Evolutionary conservation across 2,888 invertebrate species (phyloP).

Genomic region (Aquatica leii): DNA sequence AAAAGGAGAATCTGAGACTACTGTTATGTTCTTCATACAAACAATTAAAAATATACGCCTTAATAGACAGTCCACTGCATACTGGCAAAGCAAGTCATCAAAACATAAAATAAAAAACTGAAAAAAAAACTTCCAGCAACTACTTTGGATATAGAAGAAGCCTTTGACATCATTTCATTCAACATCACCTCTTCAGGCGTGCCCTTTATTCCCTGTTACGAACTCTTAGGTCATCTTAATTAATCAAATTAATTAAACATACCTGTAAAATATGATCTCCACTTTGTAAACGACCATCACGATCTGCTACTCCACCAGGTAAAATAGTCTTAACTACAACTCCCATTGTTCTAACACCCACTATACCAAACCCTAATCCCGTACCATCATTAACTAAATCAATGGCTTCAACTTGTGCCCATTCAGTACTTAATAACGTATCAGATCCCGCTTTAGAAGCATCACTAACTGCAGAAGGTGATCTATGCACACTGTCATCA

Average conservation of each 20-base stretch:
- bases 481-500: slow-evolving; percentile 62
- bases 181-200: no score
- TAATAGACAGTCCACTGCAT: no score
- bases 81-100: no score
- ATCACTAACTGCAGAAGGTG: slow-evolving; percentile 73
- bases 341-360: slow-evolving; percentile 95
- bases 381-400: slow-evolving; percentile 97
- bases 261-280: slow-evolving; percentile 99
- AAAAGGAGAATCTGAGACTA: no score
- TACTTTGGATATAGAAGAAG: no score
- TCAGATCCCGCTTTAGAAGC: slow-evolving; percentile 72
- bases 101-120: no score
- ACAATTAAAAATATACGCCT: no score
- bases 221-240: no score
- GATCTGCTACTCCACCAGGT: slow-evolving; percentile 96
- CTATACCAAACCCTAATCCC: slow-evolving; percentile 98
- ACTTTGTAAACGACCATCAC: slow-evolving; percentile 95
- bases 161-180: no score
- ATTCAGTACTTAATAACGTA: slow-evolving; percentile 85
- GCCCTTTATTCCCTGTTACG: no score
- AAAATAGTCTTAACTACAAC: slow-evolving; percentile 99
- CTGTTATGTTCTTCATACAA: no score
- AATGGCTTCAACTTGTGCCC: slow-evolving; percentile 97
- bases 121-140: no score
- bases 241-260: slow-evolving; percentile 55